phyloP scores from a whole-genome alignment of 1,140 invertebrate genomes.

The Meteorus sp. region DNA sequence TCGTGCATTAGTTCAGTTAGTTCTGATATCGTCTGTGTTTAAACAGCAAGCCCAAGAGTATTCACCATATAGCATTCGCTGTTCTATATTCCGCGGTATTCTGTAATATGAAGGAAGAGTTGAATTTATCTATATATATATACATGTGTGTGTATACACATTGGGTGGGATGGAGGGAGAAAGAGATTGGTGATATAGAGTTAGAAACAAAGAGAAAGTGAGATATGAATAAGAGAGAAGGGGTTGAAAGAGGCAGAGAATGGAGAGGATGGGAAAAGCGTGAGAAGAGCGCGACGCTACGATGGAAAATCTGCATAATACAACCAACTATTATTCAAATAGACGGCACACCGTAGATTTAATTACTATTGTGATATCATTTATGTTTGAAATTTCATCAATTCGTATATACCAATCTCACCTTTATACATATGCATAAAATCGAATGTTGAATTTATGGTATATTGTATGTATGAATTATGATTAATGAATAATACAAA shows the following conservation, averaged over 20 bases:
- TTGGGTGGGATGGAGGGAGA: background rate
- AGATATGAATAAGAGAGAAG: slow-evolving; percentile 8
- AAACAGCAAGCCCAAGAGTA: slow-evolving; percentile 55
- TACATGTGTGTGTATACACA: slow-evolving; percentile 11
- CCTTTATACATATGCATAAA: slow-evolving; percentile 58
- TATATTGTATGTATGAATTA: too few species aligned
- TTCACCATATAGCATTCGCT: slow-evolving; percentile 21
- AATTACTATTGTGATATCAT: slow-evolving; percentile 62
- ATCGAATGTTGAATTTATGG: slow-evolving; percentile 52
- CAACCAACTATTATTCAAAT: slow-evolving; percentile 63
- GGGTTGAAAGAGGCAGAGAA: slow-evolving; percentile 4
- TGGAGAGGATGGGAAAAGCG: slow-evolving; percentile 10
- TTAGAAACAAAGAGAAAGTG: slow-evolving; percentile 14
- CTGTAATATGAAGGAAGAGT: slow-evolving; percentile 12
- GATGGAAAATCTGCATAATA: slow-evolving; percentile 61
- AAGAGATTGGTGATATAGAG: background rate
- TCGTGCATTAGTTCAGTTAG: slow-evolving; percentile 53
- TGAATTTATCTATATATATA: too few species aligned
- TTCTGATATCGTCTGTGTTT: slow-evolving; percentile 60
- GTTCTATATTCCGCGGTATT: slow-evolving; percentile 14
- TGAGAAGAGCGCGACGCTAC: slow-evolving; percentile 43
- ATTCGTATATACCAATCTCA: slow-evolving; percentile 51
- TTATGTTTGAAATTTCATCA: slow-evolving; percentile 62
- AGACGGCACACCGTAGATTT: slow-evolving; percentile 59
- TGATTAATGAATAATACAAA: too few species aligned